phyloP scores from a whole-genome alignment of 2,113 vertebrate species.

The Perognathus longimembris region DNA sequence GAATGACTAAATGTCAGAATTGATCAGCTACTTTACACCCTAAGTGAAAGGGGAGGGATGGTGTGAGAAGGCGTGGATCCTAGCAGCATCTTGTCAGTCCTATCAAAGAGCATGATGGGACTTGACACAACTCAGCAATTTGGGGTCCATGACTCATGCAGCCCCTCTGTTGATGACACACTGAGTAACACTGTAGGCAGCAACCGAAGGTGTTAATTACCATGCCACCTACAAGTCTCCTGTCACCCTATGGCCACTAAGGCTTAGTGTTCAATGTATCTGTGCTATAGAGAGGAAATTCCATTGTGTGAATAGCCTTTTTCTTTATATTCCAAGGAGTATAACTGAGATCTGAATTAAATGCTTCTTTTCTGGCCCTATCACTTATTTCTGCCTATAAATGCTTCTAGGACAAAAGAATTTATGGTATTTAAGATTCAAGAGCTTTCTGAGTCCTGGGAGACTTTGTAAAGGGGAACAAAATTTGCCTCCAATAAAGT shows the following conservation, averaged over 20 bases:
- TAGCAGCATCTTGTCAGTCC: fast-evolving
- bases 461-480: conserved; percentile 36
- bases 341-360: neutral
- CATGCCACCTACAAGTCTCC: neutral
- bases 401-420: neutral
- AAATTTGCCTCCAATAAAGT: conserved; percentile 17
- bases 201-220: neutral
- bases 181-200: neutral
- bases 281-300: neutral
- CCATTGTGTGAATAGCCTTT: neutral
- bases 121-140: neutral
- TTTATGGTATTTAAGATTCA: neutral
- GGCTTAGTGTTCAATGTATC: neutral
- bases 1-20: conserved; percentile 44
- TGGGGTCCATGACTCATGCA: neutral
- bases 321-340: neutral
- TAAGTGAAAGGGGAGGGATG: neutral
- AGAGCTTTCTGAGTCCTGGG: neutral
- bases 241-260: no score
- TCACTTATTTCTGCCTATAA: neutral
- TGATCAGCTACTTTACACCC: neutral
- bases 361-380: neutral
- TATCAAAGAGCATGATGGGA: neutral
- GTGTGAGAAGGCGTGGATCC: neutral
- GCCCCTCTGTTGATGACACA: neutral